Evolutionary conservation across 1,140 invertebrate genomes (phyloP).

Genomic region (Bombus waltoni): DNA sequence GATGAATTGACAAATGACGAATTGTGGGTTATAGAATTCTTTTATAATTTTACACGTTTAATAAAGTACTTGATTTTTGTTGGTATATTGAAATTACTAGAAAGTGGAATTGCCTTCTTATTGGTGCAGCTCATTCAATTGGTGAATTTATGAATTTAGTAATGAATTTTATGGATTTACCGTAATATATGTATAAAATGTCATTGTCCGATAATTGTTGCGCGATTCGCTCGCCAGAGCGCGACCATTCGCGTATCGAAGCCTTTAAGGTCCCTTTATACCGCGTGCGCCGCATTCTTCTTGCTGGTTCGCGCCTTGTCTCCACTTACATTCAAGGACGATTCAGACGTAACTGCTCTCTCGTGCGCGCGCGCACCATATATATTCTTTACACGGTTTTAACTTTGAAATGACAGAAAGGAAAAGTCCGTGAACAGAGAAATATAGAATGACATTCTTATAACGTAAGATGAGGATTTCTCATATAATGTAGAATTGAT

Average conservation of each 20-base stretch:
- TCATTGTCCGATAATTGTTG: constrained; percentile 25
- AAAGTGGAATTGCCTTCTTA: background rate
- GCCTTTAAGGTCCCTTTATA: constrained; percentile 29
- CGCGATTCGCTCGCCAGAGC: background rate
- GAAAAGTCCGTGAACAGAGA: background rate
- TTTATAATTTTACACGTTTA: background rate
- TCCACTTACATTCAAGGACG: constrained; percentile 58
- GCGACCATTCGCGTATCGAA: background rate
- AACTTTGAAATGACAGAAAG: background rate
- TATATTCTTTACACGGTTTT: background rate
- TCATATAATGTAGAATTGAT: background rate
- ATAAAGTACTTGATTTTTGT: background rate
- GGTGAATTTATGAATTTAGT: background rate
- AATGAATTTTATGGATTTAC: background rate
- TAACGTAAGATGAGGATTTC: background rate
- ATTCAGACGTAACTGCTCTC: constrained; percentile 18
- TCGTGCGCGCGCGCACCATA: background rate
- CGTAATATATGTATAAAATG: background rate
- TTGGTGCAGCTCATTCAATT: background rate
- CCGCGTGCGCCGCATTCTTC: constrained; percentile 38
- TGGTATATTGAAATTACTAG: background rate
- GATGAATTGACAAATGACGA: background rate
- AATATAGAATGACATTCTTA: background rate
- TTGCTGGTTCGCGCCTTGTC: constrained; percentile 24
- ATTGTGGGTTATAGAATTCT: background rate